These are phyloP conservation scores for Mystacides longicornis DNA, from an alignment of 2,888 invertebrate species.

Conservation along the genomic window DNA sequence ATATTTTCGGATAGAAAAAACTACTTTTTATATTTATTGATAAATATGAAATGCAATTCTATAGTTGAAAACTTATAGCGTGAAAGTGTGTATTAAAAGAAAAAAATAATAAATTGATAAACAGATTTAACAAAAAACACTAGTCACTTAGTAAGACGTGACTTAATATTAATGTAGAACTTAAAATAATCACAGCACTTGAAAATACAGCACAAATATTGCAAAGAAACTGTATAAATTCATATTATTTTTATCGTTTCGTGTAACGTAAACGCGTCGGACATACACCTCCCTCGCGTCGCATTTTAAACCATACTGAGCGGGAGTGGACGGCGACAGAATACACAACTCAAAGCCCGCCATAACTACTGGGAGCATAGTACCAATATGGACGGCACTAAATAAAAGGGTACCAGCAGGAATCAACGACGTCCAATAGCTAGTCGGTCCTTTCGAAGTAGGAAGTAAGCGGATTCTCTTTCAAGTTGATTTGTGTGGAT, in stretches of 20 bases:
- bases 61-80: no score
- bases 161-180: not conserved
- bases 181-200: constrained; percentile 3
- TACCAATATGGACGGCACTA: not conserved
- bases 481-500: not conserved
- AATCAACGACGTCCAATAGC: not conserved
- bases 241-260: constrained; percentile 2
- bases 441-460: not conserved
- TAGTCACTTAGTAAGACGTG: not conserved
- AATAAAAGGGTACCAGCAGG: not conserved
- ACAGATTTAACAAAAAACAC: not conserved
- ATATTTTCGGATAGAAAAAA: no score
- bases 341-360: not conserved
- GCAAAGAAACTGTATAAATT: not conserved
- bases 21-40: no score
- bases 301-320: not conserved
- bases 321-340: no score
- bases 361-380: not conserved
- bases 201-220: not conserved
- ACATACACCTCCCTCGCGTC: not conserved
- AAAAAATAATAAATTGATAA: no score
- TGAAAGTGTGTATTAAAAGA: no score
- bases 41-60: no score
- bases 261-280: not conserved
- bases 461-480: not conserved